phyloP scores from a whole-genome alignment of 2,888 invertebrate species.

The Drosophila mayaguana region DNA sequence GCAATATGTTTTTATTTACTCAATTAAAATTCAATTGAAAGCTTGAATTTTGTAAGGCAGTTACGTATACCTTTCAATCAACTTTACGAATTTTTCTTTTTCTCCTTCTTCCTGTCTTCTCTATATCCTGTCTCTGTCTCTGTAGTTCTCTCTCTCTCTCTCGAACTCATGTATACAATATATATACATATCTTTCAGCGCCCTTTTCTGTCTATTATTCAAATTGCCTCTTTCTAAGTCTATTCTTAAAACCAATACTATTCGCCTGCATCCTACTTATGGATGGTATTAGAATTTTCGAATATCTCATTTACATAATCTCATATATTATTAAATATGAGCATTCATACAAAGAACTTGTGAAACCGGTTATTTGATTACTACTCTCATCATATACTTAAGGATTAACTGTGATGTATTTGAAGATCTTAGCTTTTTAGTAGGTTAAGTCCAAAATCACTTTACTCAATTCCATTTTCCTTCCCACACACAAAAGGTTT shows the following conservation, averaged over 20 bases:
- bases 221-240: neutral
- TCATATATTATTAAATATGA: neutral
- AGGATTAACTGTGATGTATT: neutral
- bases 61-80: too few relatives aligned
- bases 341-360: neutral
- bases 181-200: too few relatives aligned
- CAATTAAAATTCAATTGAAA: too few relatives aligned
- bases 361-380: neutral
- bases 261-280: neutral
- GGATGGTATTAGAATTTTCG: neutral
- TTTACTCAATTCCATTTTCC: neutral
- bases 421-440: neutral
- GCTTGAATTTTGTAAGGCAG: too few relatives aligned
- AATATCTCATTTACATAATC: neutral
- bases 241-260: neutral
- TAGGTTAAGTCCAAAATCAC: slow-evolving; percentile 29
- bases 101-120: neutral
- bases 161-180: too few relatives aligned
- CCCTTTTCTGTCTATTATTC: neutral
- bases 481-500: neutral
- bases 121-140: neutral
- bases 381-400: neutral
- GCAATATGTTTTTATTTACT: too few relatives aligned
- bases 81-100: too few relatives aligned
- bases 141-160: neutral